Base-by-base conservation (phyloP, 2,888 invertebrate genomes). In the Nomada ruficornis region DNA sequence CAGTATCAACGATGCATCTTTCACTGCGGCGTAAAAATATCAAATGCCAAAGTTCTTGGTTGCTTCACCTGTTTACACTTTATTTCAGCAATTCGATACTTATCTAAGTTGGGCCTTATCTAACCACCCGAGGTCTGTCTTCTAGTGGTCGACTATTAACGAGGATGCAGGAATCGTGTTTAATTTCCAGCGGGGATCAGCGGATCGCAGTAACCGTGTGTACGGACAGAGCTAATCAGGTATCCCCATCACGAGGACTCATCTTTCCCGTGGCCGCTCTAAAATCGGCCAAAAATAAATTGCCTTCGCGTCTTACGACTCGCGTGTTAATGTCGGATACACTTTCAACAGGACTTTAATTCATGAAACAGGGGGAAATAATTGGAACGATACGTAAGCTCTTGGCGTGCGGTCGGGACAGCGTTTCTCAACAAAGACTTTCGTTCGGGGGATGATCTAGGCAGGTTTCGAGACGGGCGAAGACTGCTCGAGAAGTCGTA, bases 401-500 rank as follows among this genome's bases (percentile, higher is more conserved):
- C 10, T 3, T 23, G 2, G 4, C 36, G 47, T 13, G 26, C 50
- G 44, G 42, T 4, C 15, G 52, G n/a, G 60, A 10, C 29, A 55
- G 13, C 23, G 9, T 57, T 68, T 47, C 54, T 52, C 29, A 50
- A 62, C 54, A 59, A 67, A 64, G 60, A 55, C 5, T 63, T 50
- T 67, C 54, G 59, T 73, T 42, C 59, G n/a, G 29, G 26, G 57
- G 52, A 78, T 77, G 60, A 83, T 86, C 80, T 76, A 83, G 67
- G 65, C 74, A 79, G 80, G 82, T 78, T 63, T 69, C 57, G 36
- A 42, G 68, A 59, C 54, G 70, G 80, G 54, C 52, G 68, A 42
- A 42, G 73, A 83, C 83, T 82, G 83, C 84, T 89, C 86, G 87
- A 83, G 85, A 81, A 88, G 88, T 90, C 90, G 89, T 91, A 91